phyloP scores from a whole-genome alignment of 2,113 vertebrate species.

The Mesitornis unicolor region DNA sequence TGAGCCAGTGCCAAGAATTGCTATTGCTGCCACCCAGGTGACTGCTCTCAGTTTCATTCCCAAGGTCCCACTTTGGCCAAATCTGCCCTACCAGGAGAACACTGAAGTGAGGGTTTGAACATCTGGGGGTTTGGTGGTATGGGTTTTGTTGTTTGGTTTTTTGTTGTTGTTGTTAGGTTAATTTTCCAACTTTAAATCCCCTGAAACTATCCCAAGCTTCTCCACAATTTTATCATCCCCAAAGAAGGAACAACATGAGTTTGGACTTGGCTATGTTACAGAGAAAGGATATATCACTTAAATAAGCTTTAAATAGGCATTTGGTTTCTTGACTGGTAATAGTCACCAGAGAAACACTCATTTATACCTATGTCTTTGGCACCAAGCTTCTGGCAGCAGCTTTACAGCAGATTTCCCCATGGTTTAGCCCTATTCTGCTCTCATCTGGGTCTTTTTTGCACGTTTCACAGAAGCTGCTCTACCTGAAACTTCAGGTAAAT shows the following conservation, averaged over 20 bases:
- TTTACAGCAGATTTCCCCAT: neutral
- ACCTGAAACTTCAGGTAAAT: neutral
- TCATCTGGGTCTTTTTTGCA: neutral
- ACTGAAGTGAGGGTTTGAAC: neutral
- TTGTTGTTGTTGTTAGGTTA: neutral
- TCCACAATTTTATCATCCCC: neutral
- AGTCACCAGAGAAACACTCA: neutral
- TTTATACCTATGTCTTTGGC: neutral
- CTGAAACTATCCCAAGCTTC: neutral
- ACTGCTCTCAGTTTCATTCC: neutral
- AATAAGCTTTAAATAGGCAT: neutral
- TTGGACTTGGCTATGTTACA: neutral
- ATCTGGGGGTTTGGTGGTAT: neutral
- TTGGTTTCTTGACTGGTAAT: neutral
- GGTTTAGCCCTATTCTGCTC: neutral
- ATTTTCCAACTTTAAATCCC: neutral
- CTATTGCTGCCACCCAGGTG: neutral
- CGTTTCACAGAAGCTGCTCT: neutral
- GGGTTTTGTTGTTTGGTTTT: fast-evolving
- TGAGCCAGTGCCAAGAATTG: neutral
- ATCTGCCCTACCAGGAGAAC: neutral
- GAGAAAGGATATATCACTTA: fast-evolving
- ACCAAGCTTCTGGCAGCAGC: neutral
- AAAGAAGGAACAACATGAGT: fast-evolving
- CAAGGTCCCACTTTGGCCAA: neutral